Percentiles rank a stretch among this genome's conserved stretches.
phyloP scores from a whole-genome alignment of 2,888 invertebrate species.

The Branchellion lobata region DNA sequence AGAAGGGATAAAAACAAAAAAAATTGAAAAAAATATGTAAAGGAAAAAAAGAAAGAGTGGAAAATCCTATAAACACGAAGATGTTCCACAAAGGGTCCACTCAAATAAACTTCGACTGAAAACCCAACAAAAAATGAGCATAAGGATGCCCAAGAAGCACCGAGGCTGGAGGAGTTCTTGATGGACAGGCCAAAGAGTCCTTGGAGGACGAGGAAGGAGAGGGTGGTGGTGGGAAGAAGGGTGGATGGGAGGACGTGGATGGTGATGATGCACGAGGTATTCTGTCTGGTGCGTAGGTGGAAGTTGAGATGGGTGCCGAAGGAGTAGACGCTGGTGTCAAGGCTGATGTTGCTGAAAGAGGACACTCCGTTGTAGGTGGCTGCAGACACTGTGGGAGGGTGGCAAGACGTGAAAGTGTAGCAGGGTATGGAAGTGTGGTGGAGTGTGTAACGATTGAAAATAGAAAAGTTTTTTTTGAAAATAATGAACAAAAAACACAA shows the following conservation, averaged over 20 bases:
- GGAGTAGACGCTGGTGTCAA: conserved; percentile 11
- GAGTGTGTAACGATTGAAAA: neutral
- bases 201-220: conserved; percentile 3
- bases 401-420: neutral
- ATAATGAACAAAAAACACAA: no score
- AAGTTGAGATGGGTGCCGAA: conserved; percentile 33
- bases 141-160: no score
- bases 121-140: no score
- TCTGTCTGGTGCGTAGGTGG: conserved; percentile 1
- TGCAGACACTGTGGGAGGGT: neutral
- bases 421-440: no score
- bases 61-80: no score
- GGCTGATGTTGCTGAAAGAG: conserved; percentile 3
- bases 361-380: conserved; percentile 22
- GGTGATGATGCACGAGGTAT: conserved; percentile 15
- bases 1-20: neutral
- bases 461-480: no score
- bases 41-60: no score
- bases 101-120: no score
- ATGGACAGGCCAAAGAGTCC: neutral
- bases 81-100: no score
- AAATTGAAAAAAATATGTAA: no score
- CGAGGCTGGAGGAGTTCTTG: no score
- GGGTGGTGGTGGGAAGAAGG: neutral
- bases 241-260: neutral